Evolutionary conservation across 2,113 vertebrate genomes (phyloP), one percentile per base, ranked within the genome.

Genomic region (Coregonus clupeaformis): DNA sequence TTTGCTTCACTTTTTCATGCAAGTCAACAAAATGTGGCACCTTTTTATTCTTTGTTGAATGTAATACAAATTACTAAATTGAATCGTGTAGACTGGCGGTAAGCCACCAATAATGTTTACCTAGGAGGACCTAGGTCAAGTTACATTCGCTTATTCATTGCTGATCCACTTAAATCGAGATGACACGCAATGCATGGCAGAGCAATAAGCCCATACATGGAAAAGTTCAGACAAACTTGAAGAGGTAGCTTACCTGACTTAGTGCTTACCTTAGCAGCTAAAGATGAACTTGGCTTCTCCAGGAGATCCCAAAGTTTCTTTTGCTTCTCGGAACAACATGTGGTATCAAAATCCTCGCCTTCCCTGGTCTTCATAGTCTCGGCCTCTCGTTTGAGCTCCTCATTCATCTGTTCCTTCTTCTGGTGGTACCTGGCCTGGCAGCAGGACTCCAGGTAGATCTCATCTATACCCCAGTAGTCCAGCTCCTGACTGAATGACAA

Each of bases 321-420:
- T 81, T 96, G 92, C 91, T 98, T 99, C 29, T 98, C 95, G 0
- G 96, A 96, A 45, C 97, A 99, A 88, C 97, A 99, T 7, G 97
- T 96, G 90, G 96, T 95, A 66, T 97, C 96, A 74, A 99, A 99
- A 86, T 98, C 96, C 85, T 99, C 96, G 20, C 96, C 97, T 71
- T 96, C 97, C 74, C 95, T 91, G 52, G 97, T 96, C 29, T 95
- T 91, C 82, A 96, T 82, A 0, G 95, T 98, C 89, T 98, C 97
- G 0, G 97, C 96, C 85, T 99, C 97, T 3, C 97, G 91, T 78
- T 98, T 98, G 67, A 98, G 93, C 86, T 99, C 97, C 71, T 99
- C 97, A 0, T 98, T 99, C 97, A 99, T 99, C 88, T 99, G 97
- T 83, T 99, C 97, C 81, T 99, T 99, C 78, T 99, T 99, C 93